Base-by-base conservation (phyloP, 2,888 invertebrate genomes). In the Gari tellinella region DNA sequence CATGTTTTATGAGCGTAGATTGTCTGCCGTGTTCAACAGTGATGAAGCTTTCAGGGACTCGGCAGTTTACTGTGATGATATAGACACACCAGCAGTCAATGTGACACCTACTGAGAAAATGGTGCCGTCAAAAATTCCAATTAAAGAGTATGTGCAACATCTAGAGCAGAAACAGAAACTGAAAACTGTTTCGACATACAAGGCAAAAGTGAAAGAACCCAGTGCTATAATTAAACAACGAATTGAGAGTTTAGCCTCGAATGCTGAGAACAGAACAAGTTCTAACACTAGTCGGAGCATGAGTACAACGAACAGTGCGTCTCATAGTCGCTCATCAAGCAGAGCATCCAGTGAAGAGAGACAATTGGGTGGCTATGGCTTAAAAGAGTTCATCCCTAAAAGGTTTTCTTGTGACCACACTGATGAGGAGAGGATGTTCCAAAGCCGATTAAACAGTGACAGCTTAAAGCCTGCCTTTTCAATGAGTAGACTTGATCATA, bases 41-140 rank as follows among this genome's bases (percentile, higher is more conserved):
- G 94, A 94, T 82, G 95, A 95, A 81, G 94, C 94, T 0, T 96
- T 96, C 86, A 94, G 96, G 85, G 96, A 96, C 90, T 96, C 96
- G 58, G 96, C 96, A 76, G 95, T 96, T 83, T 96, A 96, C 90
- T 96, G 96, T 76, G 96, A 96, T 86, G 79, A 84, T 38, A 46
- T 75, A 23, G 85, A 86, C 38, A 57, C 66, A 17, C 72, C 67
- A 19, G 38, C 65, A 10, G 23, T 48, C 15, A 56, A 57, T 19
- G 26, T 23, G 12, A 10, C 21, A 38, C 15, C 23, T 21, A 53
- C 60, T 40, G 48, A 60, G 19, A 19, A 25, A 53, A 41, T 38
- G n/a, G 15, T 55, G 8, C 49, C 65, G 14, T 73, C 79, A 2
- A 80, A 81, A 51, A 74, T 81, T 17, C 85, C 86, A 10, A 88